A percentile compares a stretch with the other conserved stretches of the same genome.
Evolutionary conservation across 1,140 invertebrate species (phyloP).

Genomic region (Pectinophora gossypiella): DNA sequence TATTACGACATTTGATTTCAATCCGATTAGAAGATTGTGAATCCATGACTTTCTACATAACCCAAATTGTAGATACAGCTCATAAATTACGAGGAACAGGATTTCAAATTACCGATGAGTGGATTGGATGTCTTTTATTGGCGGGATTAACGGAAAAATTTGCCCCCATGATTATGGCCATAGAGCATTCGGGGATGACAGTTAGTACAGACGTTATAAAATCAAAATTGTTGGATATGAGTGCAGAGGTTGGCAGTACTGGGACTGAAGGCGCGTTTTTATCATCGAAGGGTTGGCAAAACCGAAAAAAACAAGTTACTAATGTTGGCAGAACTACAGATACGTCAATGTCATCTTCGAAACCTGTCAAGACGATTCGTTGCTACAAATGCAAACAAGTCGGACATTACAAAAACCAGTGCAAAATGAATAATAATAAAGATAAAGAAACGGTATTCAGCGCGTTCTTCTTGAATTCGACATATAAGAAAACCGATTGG

Average conservation of each 20-base stretch:
- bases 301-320: background rate
- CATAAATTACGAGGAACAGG: slow-evolving; percentile 36
- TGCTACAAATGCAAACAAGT: slow-evolving; percentile 5
- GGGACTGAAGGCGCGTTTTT: slow-evolving; percentile 5
- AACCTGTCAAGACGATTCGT: slow-evolving; percentile 5
- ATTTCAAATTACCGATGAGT: slow-evolving; percentile 49
- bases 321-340: background rate
- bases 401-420: slow-evolving; percentile 4
- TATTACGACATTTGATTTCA: slow-evolving; percentile 25
- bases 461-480: slow-evolving; percentile 1
- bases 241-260: background rate
- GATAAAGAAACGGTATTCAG: background rate
- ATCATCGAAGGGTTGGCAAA: background rate
- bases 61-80: slow-evolving; percentile 13
- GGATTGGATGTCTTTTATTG: slow-evolving; percentile 45
- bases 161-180: slow-evolving; percentile 59
- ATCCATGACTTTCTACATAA: background rate
- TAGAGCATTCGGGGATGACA: slow-evolving; percentile 33
- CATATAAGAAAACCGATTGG: slow-evolving; percentile 3
- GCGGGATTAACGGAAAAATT: slow-evolving; percentile 48
- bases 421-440: background rate
- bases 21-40: slow-evolving; percentile 24
- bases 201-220: slow-evolving; percentile 52
- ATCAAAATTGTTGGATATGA: slow-evolving; percentile 47
- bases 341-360: background rate